These are phyloP conservation scores for Tetragonula carbonaria DNA, from an alignment of 2,888 invertebrate species.

Conservation along the genomic window DNA sequence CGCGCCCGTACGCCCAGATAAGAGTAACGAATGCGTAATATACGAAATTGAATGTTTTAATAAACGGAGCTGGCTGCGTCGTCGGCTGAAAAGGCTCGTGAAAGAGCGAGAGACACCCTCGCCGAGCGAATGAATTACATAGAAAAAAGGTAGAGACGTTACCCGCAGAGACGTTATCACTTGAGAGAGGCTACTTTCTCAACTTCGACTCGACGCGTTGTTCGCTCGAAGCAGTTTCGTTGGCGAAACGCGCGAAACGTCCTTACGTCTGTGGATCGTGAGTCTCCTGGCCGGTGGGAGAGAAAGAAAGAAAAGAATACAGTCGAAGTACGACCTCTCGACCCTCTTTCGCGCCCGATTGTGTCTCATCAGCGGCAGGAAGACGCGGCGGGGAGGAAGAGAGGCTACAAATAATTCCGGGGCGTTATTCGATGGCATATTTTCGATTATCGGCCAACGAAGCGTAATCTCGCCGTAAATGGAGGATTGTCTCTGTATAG, in stretches of 20 bases:
- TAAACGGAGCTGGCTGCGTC: constrained; percentile 56
- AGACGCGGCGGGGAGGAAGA: constrained; percentile 3
- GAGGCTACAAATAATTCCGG: constrained; percentile 78
- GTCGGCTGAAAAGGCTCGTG: constrained; percentile 9
- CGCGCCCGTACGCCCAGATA: constrained; percentile 52
- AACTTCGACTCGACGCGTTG: background rate
- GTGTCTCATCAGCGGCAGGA: constrained; percentile 60
- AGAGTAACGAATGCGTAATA: constrained; percentile 69
- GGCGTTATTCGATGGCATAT: constrained; percentile 82
- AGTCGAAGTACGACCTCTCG: constrained; percentile 14
- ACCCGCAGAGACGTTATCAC: too few relatives aligned
- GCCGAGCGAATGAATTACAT: constrained; percentile 15
- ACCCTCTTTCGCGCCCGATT: constrained; percentile 63
- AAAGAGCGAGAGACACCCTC: constrained; percentile 21
- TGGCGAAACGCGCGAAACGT: background rate
- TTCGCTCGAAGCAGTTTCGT: background rate
- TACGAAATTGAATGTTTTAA: constrained; percentile 73
- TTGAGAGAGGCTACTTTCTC: background rate
- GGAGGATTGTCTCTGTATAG: constrained; percentile 81
- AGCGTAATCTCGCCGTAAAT: constrained; percentile 83
- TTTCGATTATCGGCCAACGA: constrained; percentile 83
- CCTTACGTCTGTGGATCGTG: background rate
- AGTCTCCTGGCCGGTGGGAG: background rate
- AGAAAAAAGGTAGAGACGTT: background rate
- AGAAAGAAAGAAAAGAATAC: too few relatives aligned